Evolutionary conservation across 1,140 invertebrate species (phyloP).

Genomic region (Bombus breviceps): DNA sequence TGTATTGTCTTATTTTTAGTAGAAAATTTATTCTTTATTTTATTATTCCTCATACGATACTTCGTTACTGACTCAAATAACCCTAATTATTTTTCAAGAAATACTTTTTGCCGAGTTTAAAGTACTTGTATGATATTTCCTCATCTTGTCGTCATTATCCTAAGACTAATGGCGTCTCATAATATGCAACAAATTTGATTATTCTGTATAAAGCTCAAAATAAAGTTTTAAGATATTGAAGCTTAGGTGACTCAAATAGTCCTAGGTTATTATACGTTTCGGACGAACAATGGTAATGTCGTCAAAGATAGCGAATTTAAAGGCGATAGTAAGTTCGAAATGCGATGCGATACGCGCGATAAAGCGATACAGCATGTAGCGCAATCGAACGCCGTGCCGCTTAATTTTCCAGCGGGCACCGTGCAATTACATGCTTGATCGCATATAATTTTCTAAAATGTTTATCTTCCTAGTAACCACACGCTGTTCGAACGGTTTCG

Average conservation of each 20-base stretch:
- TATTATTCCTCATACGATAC: too few relatives aligned
- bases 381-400: constrained; percentile 31
- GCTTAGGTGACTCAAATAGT: background rate
- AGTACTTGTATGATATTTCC: background rate
- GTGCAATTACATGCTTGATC: constrained; percentile 25
- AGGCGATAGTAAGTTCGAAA: constrained; percentile 58
- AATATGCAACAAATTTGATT: too few relatives aligned
- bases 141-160: background rate
- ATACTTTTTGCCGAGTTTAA: too few relatives aligned
- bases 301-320: constrained; percentile 48
- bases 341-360: constrained; percentile 11
- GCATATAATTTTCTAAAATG: constrained; percentile 19
- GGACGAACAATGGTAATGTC: constrained; percentile 45
- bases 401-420: constrained; percentile 11
- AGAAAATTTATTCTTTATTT: too few relatives aligned
- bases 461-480: background rate
- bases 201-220: too few relatives aligned
- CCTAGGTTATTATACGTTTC: constrained; percentile 42
- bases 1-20: too few relatives aligned
- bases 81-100: too few relatives aligned
- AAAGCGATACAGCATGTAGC: constrained; percentile 30
- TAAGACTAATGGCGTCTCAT: background rate
- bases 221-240: too few relatives aligned
- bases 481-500: too few relatives aligned
- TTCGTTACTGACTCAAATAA: too few relatives aligned